Conservation (phyloP, 1,140 invertebrate genomes). For the Cydia amplana region DNA sequence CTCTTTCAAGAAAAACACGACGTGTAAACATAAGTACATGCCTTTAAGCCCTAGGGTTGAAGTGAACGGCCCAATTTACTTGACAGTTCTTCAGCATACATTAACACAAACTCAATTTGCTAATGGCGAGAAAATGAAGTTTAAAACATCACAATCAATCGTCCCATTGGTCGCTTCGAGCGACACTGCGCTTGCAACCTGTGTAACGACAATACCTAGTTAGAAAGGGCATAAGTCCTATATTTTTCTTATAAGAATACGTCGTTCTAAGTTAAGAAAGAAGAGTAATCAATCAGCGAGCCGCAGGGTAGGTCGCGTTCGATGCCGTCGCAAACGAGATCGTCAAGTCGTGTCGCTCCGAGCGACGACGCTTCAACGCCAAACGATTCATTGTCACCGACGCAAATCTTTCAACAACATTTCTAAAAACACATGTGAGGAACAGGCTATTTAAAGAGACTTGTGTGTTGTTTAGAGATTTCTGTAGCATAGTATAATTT, state of each 20-base stretch:
- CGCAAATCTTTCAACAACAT: slow-evolving; percentile 1
- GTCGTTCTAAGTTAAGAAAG: background rate
- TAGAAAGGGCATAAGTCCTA: background rate
- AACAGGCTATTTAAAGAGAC: background rate
- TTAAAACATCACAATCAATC: slow-evolving; percentile 19
- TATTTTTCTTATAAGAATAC: background rate
- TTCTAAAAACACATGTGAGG: background rate
- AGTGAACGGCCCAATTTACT: background rate
- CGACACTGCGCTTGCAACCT: slow-evolving; percentile 39
- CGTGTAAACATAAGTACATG: too few species aligned
- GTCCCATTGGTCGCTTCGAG: slow-evolving; percentile 38
- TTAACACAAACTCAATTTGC: slow-evolving; percentile 19
- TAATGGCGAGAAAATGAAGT: slow-evolving; percentile 14
- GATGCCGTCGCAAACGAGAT: slow-evolving; percentile 16
- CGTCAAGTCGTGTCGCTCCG: slow-evolving; percentile 21
- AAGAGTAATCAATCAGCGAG: slow-evolving; percentile 2
- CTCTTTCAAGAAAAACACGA: too few species aligned
- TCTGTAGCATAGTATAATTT: background rate
- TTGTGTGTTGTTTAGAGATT: background rate
- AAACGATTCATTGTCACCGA: background rate
- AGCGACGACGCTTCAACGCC: slow-evolving; percentile 19
- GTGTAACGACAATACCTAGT: slow-evolving; percentile 36
- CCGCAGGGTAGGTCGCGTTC: slow-evolving; percentile 23
- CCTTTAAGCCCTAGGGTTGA: too few species aligned
- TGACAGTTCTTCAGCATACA: background rate